phyloP scores from a whole-genome alignment of 2,113 vertebrate genomes.

The Antechinus stuartii region DNA sequence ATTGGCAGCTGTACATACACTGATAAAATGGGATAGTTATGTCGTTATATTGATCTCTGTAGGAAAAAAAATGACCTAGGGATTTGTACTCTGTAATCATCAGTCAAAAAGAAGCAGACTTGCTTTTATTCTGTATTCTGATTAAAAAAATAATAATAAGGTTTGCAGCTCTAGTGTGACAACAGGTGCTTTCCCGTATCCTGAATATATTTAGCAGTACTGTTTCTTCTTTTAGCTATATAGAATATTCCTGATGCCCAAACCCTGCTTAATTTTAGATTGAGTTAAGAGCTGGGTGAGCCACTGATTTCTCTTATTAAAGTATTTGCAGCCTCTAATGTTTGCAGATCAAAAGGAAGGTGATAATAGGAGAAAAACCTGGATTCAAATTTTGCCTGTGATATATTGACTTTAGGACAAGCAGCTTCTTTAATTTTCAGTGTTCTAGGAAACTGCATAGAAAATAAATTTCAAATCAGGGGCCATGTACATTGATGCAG shows the following conservation, averaged over 20 bases:
- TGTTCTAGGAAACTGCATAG: neutral
- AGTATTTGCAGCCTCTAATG: neutral
- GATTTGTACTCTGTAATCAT: slow-evolving; percentile 77
- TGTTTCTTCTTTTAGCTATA: slow-evolving; percentile 54
- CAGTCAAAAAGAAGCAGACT: slow-evolving; percentile 64
- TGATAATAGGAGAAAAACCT: neutral
- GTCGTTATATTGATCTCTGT: slow-evolving; percentile 61
- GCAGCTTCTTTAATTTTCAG: too few relatives aligned
- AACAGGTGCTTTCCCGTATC: slow-evolving; percentile 82
- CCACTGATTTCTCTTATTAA: slow-evolving; percentile 12
- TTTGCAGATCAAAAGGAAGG: neutral
- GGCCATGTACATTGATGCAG: neutral
- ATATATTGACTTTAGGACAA: neutral
- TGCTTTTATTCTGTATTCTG: slow-evolving; percentile 81
- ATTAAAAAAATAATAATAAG: slow-evolving; percentile 80
- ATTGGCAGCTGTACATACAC: slow-evolving; percentile 80
- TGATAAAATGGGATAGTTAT: slow-evolving; percentile 66
- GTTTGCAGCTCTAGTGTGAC: slow-evolving; percentile 78
- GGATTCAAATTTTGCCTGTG: neutral
- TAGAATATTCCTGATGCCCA: neutral
- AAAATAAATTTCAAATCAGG: neutral
- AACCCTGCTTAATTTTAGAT: neutral
- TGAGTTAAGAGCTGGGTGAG: neutral
- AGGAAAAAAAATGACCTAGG: slow-evolving; percentile 59
- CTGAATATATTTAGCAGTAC: slow-evolving; percentile 84